phyloP scores from a whole-genome alignment of 2,797 vertebrate genomes.

The Taenioides sp. region DNA sequence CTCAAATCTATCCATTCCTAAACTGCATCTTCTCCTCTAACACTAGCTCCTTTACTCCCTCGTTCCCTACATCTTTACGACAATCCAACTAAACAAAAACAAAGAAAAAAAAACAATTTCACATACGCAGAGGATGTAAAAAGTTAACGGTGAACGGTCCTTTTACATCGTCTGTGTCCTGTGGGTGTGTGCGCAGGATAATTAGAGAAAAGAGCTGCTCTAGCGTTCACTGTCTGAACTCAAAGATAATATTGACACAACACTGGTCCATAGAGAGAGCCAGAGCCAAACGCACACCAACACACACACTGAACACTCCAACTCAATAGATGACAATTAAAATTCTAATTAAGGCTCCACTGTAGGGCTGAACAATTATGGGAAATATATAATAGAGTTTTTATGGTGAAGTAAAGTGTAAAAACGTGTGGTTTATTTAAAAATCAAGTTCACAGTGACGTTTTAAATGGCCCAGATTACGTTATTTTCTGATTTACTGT shows the following conservation, averaged over 20 bases:
- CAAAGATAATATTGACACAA: constrained; percentile 65
- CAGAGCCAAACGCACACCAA: constrained; percentile 24
- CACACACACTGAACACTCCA: background rate
- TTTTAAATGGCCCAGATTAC: too few relatives aligned
- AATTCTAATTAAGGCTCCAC: constrained; percentile 5
- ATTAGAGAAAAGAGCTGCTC: constrained; percentile 46
- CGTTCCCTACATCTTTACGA: too few relatives aligned
- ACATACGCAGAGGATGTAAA: constrained; percentile 5
- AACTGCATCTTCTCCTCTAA: too few relatives aligned
- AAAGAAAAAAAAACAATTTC: background rate
- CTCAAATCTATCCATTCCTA: too few relatives aligned
- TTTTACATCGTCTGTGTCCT: constrained; percentile 12
- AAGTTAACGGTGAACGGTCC: constrained; percentile 4
- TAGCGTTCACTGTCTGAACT: constrained; percentile 44
- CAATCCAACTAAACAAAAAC: too few relatives aligned
- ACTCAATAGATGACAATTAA: constrained; percentile 24
- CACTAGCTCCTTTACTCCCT: too few relatives aligned
- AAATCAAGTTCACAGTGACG: too few relatives aligned
- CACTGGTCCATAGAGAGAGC: constrained; percentile 43
- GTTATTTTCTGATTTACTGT: too few relatives aligned
- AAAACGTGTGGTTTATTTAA: too few relatives aligned
- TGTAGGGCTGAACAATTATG: background rate
- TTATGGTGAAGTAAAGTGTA: too few relatives aligned
- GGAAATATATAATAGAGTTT: background rate
- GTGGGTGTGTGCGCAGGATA: constrained; percentile 27